Base-by-base conservation (phyloP, 1,140 invertebrate species). In the Bacillus rossius region DNA sequence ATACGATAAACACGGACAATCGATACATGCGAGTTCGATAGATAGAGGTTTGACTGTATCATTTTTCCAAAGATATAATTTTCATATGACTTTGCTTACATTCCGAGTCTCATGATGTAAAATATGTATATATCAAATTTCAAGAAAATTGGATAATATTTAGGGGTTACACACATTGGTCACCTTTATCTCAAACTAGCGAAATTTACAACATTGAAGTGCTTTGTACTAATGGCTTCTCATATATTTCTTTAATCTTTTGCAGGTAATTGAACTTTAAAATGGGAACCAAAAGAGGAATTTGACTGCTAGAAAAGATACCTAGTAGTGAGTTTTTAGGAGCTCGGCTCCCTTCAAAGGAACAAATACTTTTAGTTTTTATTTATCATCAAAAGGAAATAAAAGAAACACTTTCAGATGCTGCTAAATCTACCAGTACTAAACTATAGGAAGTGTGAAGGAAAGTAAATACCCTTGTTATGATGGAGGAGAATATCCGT, bases 281-380 rank as follows among this genome's bases (percentile, higher is more conserved):
- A n/a, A n/a, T n/a, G n/a, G n/a, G n/a, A n/a, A 34, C 53, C 38
- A 19, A 42, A 42, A 43, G 37, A 48, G 37, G 16, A 42, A 55
- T 55, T n/a, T 55, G 38, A 26, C 10, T 43, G 53, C 56, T 58
- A 53, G 49, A 58, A 58, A 58, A 58, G 56, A 20, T 55, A 20
- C 48, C 48, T 53, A 52, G 56, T 54, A 50, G 48, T 58, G 49
- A 58, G 49, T 38, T 58, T 58, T 29, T 58, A 13, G 56, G 29
- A 53, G 56, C 48, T 58, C 56, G 48, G 56, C 48, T 55, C 48
- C 19, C 48, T 38, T 58, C 48, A 20, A 58, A 53, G 22, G 47
- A 53, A 58, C 56, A 58, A 38, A 34, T 58, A 53, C 56, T 55
- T 34, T 52, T 34, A 52, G 23, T 52, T 52, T 52, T 52, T 29